Evolutionary conservation across 2,113 vertebrate species (phyloP), one percentile per base, ranked within the genome.

Genomic region (Tor tambroides): DNA sequence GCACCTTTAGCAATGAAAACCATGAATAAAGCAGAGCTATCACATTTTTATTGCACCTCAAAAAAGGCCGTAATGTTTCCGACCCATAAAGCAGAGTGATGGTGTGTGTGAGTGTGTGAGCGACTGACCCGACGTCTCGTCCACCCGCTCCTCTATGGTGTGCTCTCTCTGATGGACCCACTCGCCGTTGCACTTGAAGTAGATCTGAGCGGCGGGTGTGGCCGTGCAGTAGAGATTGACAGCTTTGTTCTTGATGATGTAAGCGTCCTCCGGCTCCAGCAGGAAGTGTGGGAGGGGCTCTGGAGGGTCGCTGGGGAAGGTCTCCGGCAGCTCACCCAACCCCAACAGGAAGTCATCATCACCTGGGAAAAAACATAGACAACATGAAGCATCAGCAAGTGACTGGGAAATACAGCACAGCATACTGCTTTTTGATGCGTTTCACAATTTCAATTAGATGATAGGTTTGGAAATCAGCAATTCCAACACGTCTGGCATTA

Each of bases 151-250:
- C 0, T 98, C 97, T 84, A 97, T 97, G 1, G 96, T 95, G 51
- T 99, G 98, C 90, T 98, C 97, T 91, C 98, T 98, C 94, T 99
- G 98, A 92, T 99, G 97, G 85, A 99, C 97, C 98, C 98, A 99
- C 88, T 99, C 97, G 0, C 97, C 97, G 93, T 99, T 99, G 94
- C 98, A 99, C 90, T 99, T 99, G 89, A 99, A 99, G 93, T 99
- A 99, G 91, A 99, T 99, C 92, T 99, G 98, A 0, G 97, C 98
- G 91, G 97, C 98, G 0, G 98, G 98, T 21, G 97, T 98, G 0
- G 98, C 98, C 92, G 97, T 97, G 93, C 98, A 99, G 89, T 97
- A 97, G 28, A 99, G 95, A 90, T 97, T 99, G 87, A 98, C 97
- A 0, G 97, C 97, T 88, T 98, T 98, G 86, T 97, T 98, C 94